A percentile compares a stretch with the other conserved stretches of the same genome.
These are phyloP conservation scores for Pararge aegeria DNA, from an alignment of 1,140 invertebrate species.

Conservation along the genomic window DNA sequence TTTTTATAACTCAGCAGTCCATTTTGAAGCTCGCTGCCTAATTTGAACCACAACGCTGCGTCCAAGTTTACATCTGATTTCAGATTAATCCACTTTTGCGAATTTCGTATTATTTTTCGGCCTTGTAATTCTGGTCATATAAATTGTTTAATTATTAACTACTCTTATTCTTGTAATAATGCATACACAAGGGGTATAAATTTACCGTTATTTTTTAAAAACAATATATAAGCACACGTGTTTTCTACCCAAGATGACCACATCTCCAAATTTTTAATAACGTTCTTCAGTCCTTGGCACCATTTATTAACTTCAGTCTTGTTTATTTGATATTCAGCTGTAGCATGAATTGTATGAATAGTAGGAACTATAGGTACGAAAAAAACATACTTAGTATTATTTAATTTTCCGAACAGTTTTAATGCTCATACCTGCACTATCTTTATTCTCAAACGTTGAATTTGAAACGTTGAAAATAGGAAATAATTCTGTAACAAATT, in stretches of 20 bases:
- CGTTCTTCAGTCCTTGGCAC: slow-evolving; percentile 49
- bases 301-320: slow-evolving; percentile 36
- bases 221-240: slow-evolving; percentile 33
- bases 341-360: background rate
- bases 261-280: slow-evolving; percentile 45
- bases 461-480: no score
- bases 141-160: background rate
- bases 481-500: no score
- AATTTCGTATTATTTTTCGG: slow-evolving; percentile 11
- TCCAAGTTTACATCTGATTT: slow-evolving; percentile 44
- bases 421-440: no score
- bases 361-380: no score
- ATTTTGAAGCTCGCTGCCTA: slow-evolving; percentile 30
- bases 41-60: slow-evolving; percentile 38
- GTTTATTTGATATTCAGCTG: slow-evolving; percentile 5
- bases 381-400: no score
- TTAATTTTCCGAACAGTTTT: no score
- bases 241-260: slow-evolving; percentile 55
- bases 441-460: no score
- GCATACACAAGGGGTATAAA: background rate
- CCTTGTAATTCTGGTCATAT: background rate
- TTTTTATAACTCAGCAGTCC: slow-evolving; percentile 36
- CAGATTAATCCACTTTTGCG: slow-evolving; percentile 35
- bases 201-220: slow-evolving; percentile 42
- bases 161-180: background rate